These are phyloP conservation scores for Papilio protenor DNA, from an alignment of 2,888 invertebrate species.

Conservation along the genomic window DNA sequence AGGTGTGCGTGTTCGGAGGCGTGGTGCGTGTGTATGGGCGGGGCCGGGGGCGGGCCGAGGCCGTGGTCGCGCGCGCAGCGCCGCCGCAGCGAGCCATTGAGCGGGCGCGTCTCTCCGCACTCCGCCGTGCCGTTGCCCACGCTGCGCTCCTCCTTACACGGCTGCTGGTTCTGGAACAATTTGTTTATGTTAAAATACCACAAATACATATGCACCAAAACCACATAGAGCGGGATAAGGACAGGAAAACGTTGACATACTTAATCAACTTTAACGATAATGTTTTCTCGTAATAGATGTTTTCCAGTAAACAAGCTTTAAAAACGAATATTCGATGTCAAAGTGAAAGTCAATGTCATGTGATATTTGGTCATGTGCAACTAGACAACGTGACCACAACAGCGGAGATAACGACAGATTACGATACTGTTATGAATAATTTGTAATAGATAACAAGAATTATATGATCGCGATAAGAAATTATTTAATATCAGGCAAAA, in stretches of 20 bases:
- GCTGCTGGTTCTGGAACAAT: conserved; percentile 42
- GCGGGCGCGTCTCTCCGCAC: conserved; percentile 54
- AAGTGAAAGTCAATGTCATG: neutral
- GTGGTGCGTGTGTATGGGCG: neutral
- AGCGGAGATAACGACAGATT: neutral
- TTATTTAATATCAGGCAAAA: neutral
- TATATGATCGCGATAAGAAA: conserved; percentile 6
- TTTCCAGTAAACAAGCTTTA: too few relatives aligned
- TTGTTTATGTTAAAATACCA: neutral
- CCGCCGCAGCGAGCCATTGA: conserved; percentile 68
- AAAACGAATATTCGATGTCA: neutral
- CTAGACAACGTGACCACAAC: neutral
- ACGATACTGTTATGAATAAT: neutral
- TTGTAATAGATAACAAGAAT: conserved; percentile 4
- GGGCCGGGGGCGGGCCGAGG: conserved; percentile 55
- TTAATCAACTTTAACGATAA: neutral
- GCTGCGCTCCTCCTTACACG: conserved; percentile 43
- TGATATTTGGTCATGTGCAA: neutral
- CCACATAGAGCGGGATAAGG: neutral
- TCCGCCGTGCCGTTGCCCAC: conserved; percentile 48
- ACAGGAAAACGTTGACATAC: too few relatives aligned
- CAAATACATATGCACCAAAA: neutral
- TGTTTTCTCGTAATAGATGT: neutral
- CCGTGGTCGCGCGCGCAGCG: conserved; percentile 63
- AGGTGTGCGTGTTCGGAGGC: conserved; percentile 55